Evolutionary conservation across 2,888 invertebrate species (phyloP).

Genomic region (Harpalus rubripes): DNA sequence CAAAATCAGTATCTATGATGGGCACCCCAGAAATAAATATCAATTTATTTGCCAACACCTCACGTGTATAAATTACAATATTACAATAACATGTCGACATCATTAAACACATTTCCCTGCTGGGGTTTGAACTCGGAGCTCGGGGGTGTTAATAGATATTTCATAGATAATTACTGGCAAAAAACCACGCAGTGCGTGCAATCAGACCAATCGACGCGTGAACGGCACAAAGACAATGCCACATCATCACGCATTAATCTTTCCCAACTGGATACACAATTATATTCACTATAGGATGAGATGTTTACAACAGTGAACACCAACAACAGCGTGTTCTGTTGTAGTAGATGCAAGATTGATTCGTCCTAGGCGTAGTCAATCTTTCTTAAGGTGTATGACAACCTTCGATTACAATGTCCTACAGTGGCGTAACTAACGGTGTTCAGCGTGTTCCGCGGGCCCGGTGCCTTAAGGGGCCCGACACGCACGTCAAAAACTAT

Average conservation of each 20-base stretch:
- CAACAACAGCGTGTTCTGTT: too few species aligned
- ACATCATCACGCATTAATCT: constrained; percentile 66
- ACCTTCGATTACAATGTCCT: too few species aligned
- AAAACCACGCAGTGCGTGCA: constrained; percentile 49
- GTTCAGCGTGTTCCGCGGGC: too few species aligned
- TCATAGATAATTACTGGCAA: constrained; percentile 64
- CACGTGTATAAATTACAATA: constrained; percentile 23
- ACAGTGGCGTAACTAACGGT: too few species aligned
- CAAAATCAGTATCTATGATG: too few species aligned
- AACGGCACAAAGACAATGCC: constrained; percentile 59
- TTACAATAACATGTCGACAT: constrained; percentile 45
- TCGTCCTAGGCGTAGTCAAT: too few species aligned
- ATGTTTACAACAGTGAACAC: background rate
- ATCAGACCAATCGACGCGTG: constrained; percentile 48
- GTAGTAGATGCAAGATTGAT: too few species aligned
- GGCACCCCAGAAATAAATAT: constrained; percentile 36
- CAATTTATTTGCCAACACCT: constrained; percentile 27
- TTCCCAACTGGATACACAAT: constrained; percentile 63
- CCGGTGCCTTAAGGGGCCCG: too few species aligned
- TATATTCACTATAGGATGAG: constrained; percentile 50
- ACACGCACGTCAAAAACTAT: too few species aligned
- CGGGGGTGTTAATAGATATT: constrained; percentile 64
- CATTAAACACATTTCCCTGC: constrained; percentile 51
- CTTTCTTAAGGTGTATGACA: too few species aligned
- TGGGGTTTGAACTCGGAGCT: constrained; percentile 21